phyloP scores from a whole-genome alignment of 2,797 vertebrate genomes.

The Anguilla pacifica region DNA sequence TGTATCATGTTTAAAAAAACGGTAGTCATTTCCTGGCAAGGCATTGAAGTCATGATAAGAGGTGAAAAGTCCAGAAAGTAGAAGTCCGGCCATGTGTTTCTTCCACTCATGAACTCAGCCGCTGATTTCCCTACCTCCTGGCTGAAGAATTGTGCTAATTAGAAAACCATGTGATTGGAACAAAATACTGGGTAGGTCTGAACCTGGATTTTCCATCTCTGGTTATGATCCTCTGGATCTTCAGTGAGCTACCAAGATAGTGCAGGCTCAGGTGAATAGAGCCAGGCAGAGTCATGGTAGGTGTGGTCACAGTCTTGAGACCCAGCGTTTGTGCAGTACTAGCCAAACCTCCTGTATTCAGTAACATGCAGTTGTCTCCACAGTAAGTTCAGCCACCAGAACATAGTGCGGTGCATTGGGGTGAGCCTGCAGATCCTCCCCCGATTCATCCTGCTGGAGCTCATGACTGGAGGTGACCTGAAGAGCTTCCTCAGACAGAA shows the following conservation, averaged over 20 bases:
- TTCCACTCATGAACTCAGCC: no score
- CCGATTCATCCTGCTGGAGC: constrained; percentile 89
- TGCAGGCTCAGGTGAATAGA: not conserved
- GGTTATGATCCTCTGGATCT: not conserved
- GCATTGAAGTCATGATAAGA: not conserved
- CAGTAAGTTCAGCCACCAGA: constrained; percentile 91
- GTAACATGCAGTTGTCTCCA: constrained; percentile 20
- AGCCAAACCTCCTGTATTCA: not conserved
- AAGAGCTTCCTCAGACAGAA: constrained; percentile 91
- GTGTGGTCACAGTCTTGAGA: not conserved
- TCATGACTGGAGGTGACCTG: constrained; percentile 93
- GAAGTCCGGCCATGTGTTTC: no score
- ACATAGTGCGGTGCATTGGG: constrained; percentile 86
- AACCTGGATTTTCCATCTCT: no score
- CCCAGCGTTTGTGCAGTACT: not conserved
- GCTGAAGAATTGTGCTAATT: no score
- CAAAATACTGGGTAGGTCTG: no score
- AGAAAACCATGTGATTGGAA: no score
- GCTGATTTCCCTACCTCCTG: no score
- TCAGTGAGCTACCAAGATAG: not conserved
- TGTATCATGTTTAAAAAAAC: constrained; percentile 14
- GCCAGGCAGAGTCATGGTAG: not conserved
- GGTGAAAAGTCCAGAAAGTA: no score
- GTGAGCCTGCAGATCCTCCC: constrained; percentile 87
- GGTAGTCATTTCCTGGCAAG: not conserved